These are phyloP conservation scores for Cynoglossus semilaevis DNA, from an alignment of 2,113 vertebrate species.

Conservation along the genomic window DNA sequence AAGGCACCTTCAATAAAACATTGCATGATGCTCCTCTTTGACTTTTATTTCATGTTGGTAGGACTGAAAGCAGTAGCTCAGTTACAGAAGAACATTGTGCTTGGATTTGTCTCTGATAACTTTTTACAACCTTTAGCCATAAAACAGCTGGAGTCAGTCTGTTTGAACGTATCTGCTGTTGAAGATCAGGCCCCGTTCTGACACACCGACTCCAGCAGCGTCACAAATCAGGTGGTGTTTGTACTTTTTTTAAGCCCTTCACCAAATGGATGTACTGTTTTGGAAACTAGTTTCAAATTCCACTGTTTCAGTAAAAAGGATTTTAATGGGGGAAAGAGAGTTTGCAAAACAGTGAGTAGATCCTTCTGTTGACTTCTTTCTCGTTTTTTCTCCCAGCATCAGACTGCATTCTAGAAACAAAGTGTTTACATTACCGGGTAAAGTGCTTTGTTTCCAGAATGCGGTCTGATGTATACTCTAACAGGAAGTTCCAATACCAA, in stretches of 20 bases:
- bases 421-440: too few species aligned
- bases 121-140: constrained; percentile 48
- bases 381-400: not conserved
- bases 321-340: constrained; percentile 47
- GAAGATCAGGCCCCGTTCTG: constrained; percentile 31
- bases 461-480: too few species aligned
- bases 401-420: not conserved
- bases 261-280: constrained; percentile 39
- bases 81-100: too few species aligned
- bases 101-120: constrained; percentile 41
- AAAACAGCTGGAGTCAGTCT: constrained; percentile 52
- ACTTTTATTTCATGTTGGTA: too few species aligned
- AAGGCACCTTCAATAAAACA: too few species aligned
- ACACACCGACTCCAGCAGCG: constrained; percentile 26
- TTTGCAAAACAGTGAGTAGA: constrained; percentile 14
- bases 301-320: constrained; percentile 24
- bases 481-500: not conserved
- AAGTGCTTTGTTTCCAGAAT: too few species aligned
- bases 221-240: constrained; percentile 48
- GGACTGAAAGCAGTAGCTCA: too few species aligned
- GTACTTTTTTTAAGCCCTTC: constrained; percentile 33
- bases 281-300: constrained; percentile 56
- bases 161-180: constrained; percentile 63
- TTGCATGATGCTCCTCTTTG: too few species aligned
- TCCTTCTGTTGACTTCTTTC: not conserved